Base-by-base conservation (phyloP, 1,140 invertebrate species). In the Atta cephalotes region DNA sequence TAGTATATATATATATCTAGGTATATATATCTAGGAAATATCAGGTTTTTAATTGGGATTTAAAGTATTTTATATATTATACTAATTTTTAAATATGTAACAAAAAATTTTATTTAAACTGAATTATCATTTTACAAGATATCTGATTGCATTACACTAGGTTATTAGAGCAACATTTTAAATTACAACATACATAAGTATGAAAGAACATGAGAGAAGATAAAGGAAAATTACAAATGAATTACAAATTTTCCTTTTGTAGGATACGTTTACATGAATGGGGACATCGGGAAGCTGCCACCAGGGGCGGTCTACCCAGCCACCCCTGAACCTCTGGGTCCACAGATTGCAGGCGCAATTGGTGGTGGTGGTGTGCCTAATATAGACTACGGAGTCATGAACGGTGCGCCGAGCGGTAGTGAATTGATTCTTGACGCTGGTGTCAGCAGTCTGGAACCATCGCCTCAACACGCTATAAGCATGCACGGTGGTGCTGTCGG, bases 191-290 rank as follows among this genome's bases (percentile, higher is more conserved):
- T 10, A 45, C 9, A 45, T 45, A 45, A 45, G 1, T 45, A 10
- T 10, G 39, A 45, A 45, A 45, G 9, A 45, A 10, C 39, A 45
- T 45, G 10, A 45, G 7, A 31, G 18, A 28, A 6, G n/a, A 16
- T n/a, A 31, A 56, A 71, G 21, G 10, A 18, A 2, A 49, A 35
- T 84, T 12, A 18, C 45, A 5, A 62, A 0, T 53, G 51, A 14
- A 28, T 80, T 58, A 63, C 70, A 51, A 86, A 3, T 45, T 1
- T 78, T 66, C 0, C 49, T 25, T 88, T 77, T 56, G 14, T 92
- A 97, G 97, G 96, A 93, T 96, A 96, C 96, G 96, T 96, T 96
- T 97, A 97, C 96, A 97, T 97, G 97, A 97, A 97, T 97, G 97
- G 97, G 96, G 97, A 97, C 96, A 96, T 97, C 95, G 96, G 96